Percentiles rank a stretch among this genome's conserved stretches.
phyloP scores from a whole-genome alignment of 2,888 invertebrate genomes.

The Pyrocoelia pectoralis region DNA sequence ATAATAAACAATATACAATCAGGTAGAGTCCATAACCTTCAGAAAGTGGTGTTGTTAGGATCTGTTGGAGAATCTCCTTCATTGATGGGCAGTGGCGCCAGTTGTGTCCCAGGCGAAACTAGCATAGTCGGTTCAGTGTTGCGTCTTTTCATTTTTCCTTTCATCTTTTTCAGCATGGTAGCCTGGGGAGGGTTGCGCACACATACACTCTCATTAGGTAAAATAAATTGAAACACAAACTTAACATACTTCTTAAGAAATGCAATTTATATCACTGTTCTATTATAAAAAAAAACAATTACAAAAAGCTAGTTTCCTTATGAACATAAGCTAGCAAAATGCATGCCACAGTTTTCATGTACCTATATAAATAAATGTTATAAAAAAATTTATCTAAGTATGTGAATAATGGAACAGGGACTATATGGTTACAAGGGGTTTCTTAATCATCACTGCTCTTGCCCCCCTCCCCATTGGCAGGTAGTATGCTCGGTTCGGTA shows the following conservation, averaged over 20 bases:
- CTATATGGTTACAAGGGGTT: slow-evolving; percentile 46
- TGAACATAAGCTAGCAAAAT: slow-evolving; percentile 34
- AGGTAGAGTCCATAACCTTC: slow-evolving; percentile 37
- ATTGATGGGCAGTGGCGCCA: slow-evolving; percentile 60
- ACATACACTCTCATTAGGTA: slow-evolving; percentile 34
- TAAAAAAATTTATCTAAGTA: slow-evolving; percentile 14
- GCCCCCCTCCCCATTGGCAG: slow-evolving; percentile 75
- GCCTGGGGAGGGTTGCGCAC: slow-evolving; percentile 76
- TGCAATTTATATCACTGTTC: slow-evolving; percentile 20
- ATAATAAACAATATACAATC: slow-evolving; percentile 21
- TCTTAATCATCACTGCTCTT: slow-evolving; percentile 68
- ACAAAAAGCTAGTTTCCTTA: slow-evolving; percentile 18
- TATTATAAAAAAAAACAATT: slow-evolving; percentile 14
- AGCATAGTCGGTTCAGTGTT: slow-evolving; percentile 88
- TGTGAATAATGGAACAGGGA: slow-evolving; percentile 26
- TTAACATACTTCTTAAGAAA: slow-evolving; percentile 24
- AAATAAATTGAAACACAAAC: slow-evolving; percentile 27
- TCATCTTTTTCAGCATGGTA: slow-evolving; percentile 99
- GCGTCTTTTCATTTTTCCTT: slow-evolving; percentile 95
- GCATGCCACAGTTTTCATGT: slow-evolving; percentile 28
- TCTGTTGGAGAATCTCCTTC: slow-evolving; percentile 61
- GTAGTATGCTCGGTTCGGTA: slow-evolving; percentile 80
- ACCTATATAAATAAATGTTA: slow-evolving; percentile 11
- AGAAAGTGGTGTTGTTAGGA: slow-evolving; percentile 59
- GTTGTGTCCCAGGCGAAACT: slow-evolving; percentile 62